Base-by-base conservation (phyloP, 2,797 vertebrate genomes). In the Botia kubotai region DNA sequence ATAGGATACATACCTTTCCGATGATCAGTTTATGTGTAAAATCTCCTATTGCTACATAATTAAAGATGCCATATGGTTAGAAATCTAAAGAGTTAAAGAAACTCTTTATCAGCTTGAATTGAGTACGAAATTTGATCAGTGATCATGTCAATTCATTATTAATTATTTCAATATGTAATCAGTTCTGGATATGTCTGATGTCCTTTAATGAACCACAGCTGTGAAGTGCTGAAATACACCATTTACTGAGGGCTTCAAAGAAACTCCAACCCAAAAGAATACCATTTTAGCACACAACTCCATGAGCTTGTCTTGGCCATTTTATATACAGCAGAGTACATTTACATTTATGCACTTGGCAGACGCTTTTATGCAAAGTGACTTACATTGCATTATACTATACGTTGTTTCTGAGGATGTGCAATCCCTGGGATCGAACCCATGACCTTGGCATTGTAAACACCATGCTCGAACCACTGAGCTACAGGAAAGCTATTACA, bases 201-300 rank as follows among this genome's bases (percentile, higher is more conserved):
- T 57, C 10, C 52, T 66, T 26, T 36, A 76, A 77, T 55, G 6
- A 53, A 39, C 62, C 1, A 0, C 48, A 43, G 33, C 12, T 68
- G 26, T 55, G 39, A 16, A 3, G 29, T 26, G 33, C 29, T 67
- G 14, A 23, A 57, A 57, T 43, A 67, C 66, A 46, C 46, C 62
- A 68, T 68, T 68, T 68, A 77, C 36, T 78, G 75, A 62, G 17
- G n/a, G 6, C 46, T 66, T 77, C 17, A 74, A 73, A 68, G n/a
- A 16, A 69, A 53, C 57, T 68, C 39, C 21, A 73, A 62, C 11
- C 43, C 26, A 12, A 65, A 48, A 29, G 19, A 46, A 39, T 4
- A 12, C 14, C n/a, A n/a, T 69, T 72, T 72, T 33, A 66, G 48
- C 69, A n/a, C 11, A 4, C 11, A 82, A 74, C 43, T 46, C 19